phyloP scores from a whole-genome alignment of 2,797 vertebrate species.

The Pantherophis vulpinus region DNA sequence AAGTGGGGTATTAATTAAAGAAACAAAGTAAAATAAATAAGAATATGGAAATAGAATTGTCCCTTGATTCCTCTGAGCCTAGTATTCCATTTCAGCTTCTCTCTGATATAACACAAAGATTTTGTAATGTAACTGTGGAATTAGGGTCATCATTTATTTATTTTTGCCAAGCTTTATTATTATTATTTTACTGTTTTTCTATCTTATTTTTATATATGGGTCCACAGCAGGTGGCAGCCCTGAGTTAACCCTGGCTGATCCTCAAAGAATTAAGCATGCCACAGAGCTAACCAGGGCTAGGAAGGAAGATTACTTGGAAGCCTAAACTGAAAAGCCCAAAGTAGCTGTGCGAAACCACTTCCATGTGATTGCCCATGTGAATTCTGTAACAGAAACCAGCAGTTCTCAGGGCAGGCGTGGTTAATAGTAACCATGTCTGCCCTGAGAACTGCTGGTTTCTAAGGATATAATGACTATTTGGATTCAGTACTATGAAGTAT shows the following conservation, averaged over 20 bases:
- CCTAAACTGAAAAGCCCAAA: background rate
- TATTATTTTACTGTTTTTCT: background rate
- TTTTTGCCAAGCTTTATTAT: background rate
- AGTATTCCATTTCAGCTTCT: background rate
- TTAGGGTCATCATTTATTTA: background rate
- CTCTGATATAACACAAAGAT: background rate
- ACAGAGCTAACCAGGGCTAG: background rate
- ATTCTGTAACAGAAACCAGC: background rate
- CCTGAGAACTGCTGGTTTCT: background rate
- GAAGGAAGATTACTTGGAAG: background rate
- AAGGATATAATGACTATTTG: background rate
- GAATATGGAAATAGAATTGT: background rate
- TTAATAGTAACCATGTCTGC: background rate
- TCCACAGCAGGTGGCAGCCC: background rate
- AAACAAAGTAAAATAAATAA: background rate
- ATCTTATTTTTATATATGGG: background rate
- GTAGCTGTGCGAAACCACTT: background rate
- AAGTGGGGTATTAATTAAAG: background rate
- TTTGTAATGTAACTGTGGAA: background rate
- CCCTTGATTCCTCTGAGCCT: background rate
- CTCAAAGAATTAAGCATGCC: background rate
- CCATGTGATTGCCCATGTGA: background rate
- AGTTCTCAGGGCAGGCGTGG: background rate
- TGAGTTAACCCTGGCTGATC: background rate
- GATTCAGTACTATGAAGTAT: background rate